Evolutionary conservation across 2,888 invertebrate genomes (phyloP), one percentile per base, ranked within the genome.

Genomic region (Spilarctia lutea): DNA sequence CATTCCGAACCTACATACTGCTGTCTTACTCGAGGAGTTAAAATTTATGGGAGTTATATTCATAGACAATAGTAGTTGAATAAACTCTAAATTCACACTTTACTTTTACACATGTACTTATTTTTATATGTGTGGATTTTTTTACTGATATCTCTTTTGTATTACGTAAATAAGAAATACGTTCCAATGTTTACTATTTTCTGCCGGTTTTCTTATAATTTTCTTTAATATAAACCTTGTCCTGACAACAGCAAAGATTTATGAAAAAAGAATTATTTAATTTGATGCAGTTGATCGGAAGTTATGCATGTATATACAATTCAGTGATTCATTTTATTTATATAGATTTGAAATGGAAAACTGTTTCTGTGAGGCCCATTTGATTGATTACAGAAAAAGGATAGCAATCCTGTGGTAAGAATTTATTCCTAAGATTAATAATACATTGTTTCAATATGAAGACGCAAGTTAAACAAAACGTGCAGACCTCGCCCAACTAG

Each of bases 401-500:
- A 16, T 16, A 45, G 0, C 45, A 18, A 13, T 45, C 45, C 18
- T 16, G 16, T 3, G 45, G 45, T 45, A 45, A 45, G 16, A 13
- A 16, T 16, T 60, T 27, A 16, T 60, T 16, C 4, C 3, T 27
- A 16, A n/a, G 16, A 63, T 18, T 63, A 63, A 60, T 60, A 30
- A 63, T 7, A 2, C 24, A n/a, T 18, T 66, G 68, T 63, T 56
- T 60, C 35, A 39, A 7, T 20, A 45, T 68, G 27, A 68, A 30
- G 35, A 73, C 27, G 68, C 65, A 73, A 73, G 13, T 68, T 45
- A 24, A 30, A 71, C 65, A 74, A 66, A 66, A 45, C 56, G 33
- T 30, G 65, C 48, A 48, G 33, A 65, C 65, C 56, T 45, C 71
- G 20, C 45, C 71, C 68, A 71, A 75, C 56, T 27, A 66, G 67